These are phyloP conservation scores for Punctoribates punctum DNA, from an alignment of 2,888 invertebrate genomes.

Conservation along the genomic window DNA sequence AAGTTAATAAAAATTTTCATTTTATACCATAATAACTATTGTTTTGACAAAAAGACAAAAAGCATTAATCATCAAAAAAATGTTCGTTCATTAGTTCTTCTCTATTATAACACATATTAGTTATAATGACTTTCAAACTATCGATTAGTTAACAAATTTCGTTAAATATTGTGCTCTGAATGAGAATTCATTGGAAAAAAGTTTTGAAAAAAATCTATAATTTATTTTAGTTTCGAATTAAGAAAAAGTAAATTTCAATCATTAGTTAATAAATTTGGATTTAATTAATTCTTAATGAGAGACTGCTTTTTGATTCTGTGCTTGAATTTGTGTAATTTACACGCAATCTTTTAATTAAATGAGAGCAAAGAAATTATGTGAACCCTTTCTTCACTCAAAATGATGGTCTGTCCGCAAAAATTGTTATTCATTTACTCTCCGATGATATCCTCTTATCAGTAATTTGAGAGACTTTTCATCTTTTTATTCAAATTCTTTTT, in stretches of 20 bases:
- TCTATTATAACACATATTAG: neutral
- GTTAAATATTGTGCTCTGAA: neutral
- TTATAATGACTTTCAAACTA: neutral
- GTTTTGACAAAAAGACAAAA: neutral
- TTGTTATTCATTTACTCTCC: too few relatives aligned
- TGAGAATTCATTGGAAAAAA: neutral
- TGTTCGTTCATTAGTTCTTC: neutral
- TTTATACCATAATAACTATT: neutral
- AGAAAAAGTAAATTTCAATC: neutral
- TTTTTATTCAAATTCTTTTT: too few relatives aligned
- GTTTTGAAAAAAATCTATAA: neutral
- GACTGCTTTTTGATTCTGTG: neutral
- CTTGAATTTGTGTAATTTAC: neutral
- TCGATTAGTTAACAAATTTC: constrained; percentile 2
- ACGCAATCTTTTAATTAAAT: constrained; percentile 9
- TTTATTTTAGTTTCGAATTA: neutral
- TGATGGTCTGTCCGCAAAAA: too few relatives aligned
- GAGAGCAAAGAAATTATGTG: neutral
- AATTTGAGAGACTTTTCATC: too few relatives aligned
- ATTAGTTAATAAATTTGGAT: neutral
- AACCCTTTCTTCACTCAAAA: too few relatives aligned
- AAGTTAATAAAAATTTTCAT: constrained; percentile 8
- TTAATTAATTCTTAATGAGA: neutral
- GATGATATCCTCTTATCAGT: too few relatives aligned
- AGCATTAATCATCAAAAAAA: constrained; percentile 3